Base-by-base conservation (phyloP, 1,140 invertebrate species). In the Parasteatoda tepidariorum region DNA sequence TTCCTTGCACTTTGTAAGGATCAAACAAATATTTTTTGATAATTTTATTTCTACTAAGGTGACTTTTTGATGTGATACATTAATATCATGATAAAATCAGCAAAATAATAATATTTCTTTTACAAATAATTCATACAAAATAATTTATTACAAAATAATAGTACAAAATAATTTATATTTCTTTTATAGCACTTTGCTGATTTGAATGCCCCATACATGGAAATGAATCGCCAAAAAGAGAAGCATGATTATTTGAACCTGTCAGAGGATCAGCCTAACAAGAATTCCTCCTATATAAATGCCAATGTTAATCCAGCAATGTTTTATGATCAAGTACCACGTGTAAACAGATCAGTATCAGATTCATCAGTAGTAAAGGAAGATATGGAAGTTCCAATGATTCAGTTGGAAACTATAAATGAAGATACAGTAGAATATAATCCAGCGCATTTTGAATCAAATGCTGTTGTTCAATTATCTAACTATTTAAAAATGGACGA, bases 111-210 rank as follows among this genome's bases (percentile, higher is more conserved):
- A 26, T 26, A 22, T 1, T 59, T 18, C 5, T 59, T n/a, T 22
- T 59, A 9, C 9, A 1, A 59, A 7, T 22, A n/a, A n/a, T 26
- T 9, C 0, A 4, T 59, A 7, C 22, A 59, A 15, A 59, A n/a
- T 59, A 41, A 41, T 38, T 76, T 41, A 15, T 41, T 24, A 38
- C 22, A 30, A 64, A 26, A 64, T 48, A 6, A 24, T 26, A 62
- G 26, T 62, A 2, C 1, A 26, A 33, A 59, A 11, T 18, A 31
- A 30, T n/a, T 55, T 24, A 30, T 67, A 55, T 85, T 86, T 84
- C 87, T 61, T 68, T 91, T 90, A 3, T 88, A 96, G 94, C 93
- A 95, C 88, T 97, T 96, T 87, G 91, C 96, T n/a, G 94, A 95
- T 84, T 88, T 97, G 26, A 96, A 96, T 86, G 91, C 93, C n/a